Base-by-base conservation (phyloP, 2,113 vertebrate species). In the Dicaeum eximium region DNA sequence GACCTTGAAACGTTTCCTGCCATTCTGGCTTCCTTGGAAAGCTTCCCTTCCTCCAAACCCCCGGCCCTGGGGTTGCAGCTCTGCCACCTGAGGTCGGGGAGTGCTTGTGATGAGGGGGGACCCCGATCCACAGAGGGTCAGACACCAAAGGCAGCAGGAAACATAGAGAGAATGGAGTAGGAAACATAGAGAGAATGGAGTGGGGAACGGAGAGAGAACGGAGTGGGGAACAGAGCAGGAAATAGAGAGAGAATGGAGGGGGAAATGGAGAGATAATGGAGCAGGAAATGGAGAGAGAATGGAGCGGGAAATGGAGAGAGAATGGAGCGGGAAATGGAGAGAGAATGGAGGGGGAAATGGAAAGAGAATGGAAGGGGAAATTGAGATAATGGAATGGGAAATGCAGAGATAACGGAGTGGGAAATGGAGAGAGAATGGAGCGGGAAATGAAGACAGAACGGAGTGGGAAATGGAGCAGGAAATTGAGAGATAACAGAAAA, bases 81-180 rank as follows among this genome's bases (percentile, higher is more conserved):
- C 28, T 1, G 15, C 45, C 84, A 12, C 17, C 58, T 4, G 11
- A 23, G 37, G 77, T 20, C 25, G 3, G 81, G 17, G 6, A 1
- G 1, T 3, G 6, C 45, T 2, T 2, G 10, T 3, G 45, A 51
- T 8, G 47, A 2, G 24, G 21, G 30, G 66, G 27, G 5, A 14
- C 33, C 40, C 11, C 6, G 10, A 35, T 4, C 7, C 3, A 2
- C 57, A 6, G 58, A 22, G 66, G 18, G 22, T 2, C 35, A 1
- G 42, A 31, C 9, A 5, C 7, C 14, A 2, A 7, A 57, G 16
- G 0, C 7, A 7, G 33, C 1, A 13, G 45, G 65, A 18, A 45
- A 45, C 0, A 7, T 9, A 8, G 50, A 38, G 42, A 19, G 15
- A 33, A 15, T 3, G 9, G 30, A 17, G 47, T 3, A 25, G 54